These are phyloP conservation scores for Anguilla megastoma DNA, from an alignment of 2,797 vertebrate genomes.

Conservation along the genomic window DNA sequence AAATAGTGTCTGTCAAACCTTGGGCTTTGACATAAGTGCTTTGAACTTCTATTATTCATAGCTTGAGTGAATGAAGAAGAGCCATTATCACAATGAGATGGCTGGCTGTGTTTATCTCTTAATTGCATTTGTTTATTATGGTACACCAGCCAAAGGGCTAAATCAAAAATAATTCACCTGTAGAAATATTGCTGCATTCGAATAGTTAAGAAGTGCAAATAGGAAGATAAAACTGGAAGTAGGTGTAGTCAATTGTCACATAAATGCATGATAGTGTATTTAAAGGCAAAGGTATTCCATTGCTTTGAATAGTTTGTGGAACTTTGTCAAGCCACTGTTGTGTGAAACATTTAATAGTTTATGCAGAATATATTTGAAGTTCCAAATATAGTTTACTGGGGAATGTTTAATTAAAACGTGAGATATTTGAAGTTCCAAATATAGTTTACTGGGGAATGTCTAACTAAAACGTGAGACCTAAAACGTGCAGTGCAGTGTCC, in stretches of 20 bases:
- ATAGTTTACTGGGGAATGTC: no score
- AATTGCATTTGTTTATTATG: neutral
- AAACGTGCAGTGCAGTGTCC: no score
- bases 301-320: no score
- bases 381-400: no score
- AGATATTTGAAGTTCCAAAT: no score
- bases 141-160: neutral
- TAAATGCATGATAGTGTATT: no score
- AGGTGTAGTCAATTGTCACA: neutral
- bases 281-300: no score
- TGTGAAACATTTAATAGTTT: no score
- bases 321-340: no score
- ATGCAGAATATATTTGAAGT: no score
- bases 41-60: slow-evolving; percentile 9
- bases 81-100: slow-evolving; percentile 7
- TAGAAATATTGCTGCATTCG: neutral
- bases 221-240: neutral
- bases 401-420: no score
- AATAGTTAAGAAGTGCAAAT: neutral
- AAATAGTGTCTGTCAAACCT: neutral
- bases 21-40: neutral
- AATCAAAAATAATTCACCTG: neutral
- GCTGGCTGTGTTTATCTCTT: neutral
- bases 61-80: neutral
- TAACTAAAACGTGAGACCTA: no score